Percentiles rank a stretch among this genome's conserved stretches.
Evolutionary conservation across 1,140 invertebrate genomes (phyloP).

Genomic region (Euwallacea fornicatus): DNA sequence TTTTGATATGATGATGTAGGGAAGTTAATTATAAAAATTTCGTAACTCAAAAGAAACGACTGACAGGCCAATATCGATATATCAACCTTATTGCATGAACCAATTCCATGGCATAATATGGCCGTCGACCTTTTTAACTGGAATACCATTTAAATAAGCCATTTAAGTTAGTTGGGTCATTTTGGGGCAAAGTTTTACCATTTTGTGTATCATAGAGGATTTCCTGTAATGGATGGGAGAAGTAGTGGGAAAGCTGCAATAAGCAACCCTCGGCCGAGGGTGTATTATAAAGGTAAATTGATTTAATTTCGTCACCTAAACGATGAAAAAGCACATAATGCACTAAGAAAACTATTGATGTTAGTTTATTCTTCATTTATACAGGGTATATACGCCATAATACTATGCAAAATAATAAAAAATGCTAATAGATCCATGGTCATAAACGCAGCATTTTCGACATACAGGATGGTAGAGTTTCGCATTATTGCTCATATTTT

Average conservation of each 20-base stretch:
- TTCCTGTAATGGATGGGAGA: neutral
- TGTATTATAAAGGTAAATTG: too few species aligned
- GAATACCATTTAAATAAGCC: constrained; percentile 1
- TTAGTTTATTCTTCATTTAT: too few species aligned
- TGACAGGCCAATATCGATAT: constrained; percentile 11
- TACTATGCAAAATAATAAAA: too few species aligned
- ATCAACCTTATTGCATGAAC: constrained; percentile 4
- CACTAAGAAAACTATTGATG: too few species aligned
- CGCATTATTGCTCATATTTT: too few species aligned
- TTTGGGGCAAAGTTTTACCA: neutral
- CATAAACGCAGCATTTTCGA: too few species aligned
- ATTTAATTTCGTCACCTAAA: too few species aligned
- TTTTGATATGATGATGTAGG: neutral
- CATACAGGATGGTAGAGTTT: too few species aligned
- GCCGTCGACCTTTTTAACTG: constrained; percentile 5
- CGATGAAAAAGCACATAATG: too few species aligned
- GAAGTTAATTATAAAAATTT: constrained; percentile 6
- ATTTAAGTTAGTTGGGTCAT: neutral
- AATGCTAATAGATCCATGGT: too few species aligned
- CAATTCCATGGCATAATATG: constrained; percentile 5
- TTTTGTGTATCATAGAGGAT: neutral
- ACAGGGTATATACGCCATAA: too few species aligned
- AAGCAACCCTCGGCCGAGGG: too few species aligned
- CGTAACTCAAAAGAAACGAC: constrained; percentile 2
- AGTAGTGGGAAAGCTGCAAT: neutral